A percentile compares a stretch with the other conserved stretches of the same genome.
phyloP scores from a whole-genome alignment of 2,888 invertebrate species.

The Sylvicola cinctus region DNA sequence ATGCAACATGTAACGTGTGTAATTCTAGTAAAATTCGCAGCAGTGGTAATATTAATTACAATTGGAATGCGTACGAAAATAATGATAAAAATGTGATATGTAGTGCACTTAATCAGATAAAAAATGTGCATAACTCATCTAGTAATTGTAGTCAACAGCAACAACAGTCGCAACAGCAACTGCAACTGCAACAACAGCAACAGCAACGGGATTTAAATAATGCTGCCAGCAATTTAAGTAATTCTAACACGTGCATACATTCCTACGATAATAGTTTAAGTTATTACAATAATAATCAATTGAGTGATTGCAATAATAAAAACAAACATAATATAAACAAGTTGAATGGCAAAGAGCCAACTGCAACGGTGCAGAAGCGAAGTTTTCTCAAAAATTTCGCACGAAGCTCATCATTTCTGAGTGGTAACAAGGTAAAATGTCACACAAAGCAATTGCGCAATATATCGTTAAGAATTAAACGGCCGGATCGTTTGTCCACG shows the following conservation, averaged over 20 bases:
- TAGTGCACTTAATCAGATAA: background rate
- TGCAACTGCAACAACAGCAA: constrained; percentile 4
- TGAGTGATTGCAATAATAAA: constrained; percentile 3
- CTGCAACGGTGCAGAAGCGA: constrained; percentile 11
- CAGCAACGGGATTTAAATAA: constrained; percentile 8
- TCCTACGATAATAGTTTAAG: constrained; percentile 3
- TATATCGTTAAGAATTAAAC: constrained; percentile 14
- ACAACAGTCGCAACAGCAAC: constrained; percentile 9
- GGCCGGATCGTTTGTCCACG: constrained; percentile 4
- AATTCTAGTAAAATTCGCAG: constrained; percentile 1
- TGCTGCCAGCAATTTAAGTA: constrained; percentile 8
- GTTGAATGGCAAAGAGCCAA: constrained; percentile 4
- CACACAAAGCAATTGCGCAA: constrained; percentile 23
- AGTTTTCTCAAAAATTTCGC: constrained; percentile 23
- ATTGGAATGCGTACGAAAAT: background rate
- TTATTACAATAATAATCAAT: constrained; percentile 4
- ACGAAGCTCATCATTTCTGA: constrained; percentile 23
- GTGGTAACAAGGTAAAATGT: constrained; percentile 23
- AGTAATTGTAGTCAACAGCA: constrained; percentile 7
- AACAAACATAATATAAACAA: constrained; percentile 4
- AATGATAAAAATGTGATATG: background rate
- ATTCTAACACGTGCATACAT: constrained; percentile 5
- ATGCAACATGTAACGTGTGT: constrained; percentile 2
- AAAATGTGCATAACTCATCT: no score
- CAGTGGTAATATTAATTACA: constrained; percentile 4